phyloP scores from a whole-genome alignment of 2,888 invertebrate species.

The Gastracanthus pulcherrimus region DNA sequence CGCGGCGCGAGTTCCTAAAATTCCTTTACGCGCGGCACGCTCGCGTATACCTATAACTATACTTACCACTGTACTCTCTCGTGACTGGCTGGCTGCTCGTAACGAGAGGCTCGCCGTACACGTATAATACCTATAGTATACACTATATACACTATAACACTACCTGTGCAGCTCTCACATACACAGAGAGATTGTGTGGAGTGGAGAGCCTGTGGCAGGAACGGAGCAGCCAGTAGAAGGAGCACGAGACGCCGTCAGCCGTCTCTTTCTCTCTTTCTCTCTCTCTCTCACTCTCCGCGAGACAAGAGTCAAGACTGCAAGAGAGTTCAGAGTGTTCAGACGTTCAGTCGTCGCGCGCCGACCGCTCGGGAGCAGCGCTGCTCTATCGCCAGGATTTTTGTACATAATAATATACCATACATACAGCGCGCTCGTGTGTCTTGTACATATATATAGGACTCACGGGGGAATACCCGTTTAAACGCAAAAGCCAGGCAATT shows the following conservation, averaged over 20 bases:
- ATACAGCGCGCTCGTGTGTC: not conserved
- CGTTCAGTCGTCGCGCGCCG: not conserved
- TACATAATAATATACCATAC: too few species aligned
- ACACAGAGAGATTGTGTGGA: not conserved
- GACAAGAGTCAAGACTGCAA: not conserved
- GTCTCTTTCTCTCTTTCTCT: too few species aligned
- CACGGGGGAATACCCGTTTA: not conserved
- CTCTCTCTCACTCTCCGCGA: not conserved
- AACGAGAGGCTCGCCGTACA: not conserved
- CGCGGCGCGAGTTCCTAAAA: constrained; percentile 34
- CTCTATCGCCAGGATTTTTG: not conserved
- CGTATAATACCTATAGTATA: not conserved
- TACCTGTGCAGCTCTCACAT: not conserved
- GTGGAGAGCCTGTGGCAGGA: not conserved
- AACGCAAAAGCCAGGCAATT: not conserved
- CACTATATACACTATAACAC: too few species aligned
- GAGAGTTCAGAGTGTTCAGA: not conserved
- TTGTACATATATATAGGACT: not conserved
- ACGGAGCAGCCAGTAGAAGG: not conserved
- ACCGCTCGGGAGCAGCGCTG: not conserved
- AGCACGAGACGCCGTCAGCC: too few species aligned
- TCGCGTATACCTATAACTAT: not conserved
- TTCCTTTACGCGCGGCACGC: constrained; percentile 12
- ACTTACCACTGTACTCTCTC: not conserved
- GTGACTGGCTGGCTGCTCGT: not conserved